Conservation (phyloP, 2,797 vertebrate species). For the Salmo trutta region DNA sequence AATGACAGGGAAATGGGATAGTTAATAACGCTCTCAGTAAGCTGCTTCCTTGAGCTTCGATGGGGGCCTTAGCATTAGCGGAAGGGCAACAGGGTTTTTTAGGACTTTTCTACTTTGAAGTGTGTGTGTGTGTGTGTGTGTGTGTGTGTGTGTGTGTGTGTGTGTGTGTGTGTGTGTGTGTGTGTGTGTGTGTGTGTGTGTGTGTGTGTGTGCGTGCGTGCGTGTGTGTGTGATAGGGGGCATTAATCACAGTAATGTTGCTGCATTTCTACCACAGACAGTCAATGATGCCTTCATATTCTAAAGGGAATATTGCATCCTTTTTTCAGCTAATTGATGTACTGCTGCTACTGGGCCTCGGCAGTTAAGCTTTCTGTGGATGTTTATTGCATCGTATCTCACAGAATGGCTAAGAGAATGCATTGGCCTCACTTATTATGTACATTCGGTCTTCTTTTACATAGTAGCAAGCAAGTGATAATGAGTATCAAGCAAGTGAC, state of each 20-base stretch:
- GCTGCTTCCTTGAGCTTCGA: constrained; percentile 52
- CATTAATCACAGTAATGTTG: constrained; percentile 76
- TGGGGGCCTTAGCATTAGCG: constrained; percentile 59
- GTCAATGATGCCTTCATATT: constrained; percentile 62
- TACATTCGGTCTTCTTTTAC: constrained; percentile 7
- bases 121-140: constrained; percentile 34
- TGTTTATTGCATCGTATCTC: constrained; percentile 59
- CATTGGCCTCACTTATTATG: constrained; percentile 39
- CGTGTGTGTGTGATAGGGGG: constrained; percentile 54
- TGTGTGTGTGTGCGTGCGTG: constrained; percentile 27
- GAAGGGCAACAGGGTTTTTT: constrained; percentile 68
- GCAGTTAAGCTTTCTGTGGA: constrained; percentile 60
- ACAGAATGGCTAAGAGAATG: constrained; percentile 36
- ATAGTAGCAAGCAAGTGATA: constrained; percentile 31
- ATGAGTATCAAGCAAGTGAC: constrained; percentile 27
- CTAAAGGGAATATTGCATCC: constrained; percentile 63
- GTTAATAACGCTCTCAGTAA: constrained; percentile 65
- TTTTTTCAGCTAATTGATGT: constrained; percentile 67
- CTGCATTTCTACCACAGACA: constrained; percentile 59
- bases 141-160: too few species aligned
- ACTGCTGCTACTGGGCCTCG: constrained; percentile 47
- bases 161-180: too few species aligned
- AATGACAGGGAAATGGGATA: constrained; percentile 66
- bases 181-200: too few species aligned
- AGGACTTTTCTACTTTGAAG: constrained; percentile 64